Evolutionary conservation across 37 sponge, comb jelly and placozoan species (phyloP), one percentile per base, ranked within the genome.

Genomic region (Ianthella basta): DNA sequence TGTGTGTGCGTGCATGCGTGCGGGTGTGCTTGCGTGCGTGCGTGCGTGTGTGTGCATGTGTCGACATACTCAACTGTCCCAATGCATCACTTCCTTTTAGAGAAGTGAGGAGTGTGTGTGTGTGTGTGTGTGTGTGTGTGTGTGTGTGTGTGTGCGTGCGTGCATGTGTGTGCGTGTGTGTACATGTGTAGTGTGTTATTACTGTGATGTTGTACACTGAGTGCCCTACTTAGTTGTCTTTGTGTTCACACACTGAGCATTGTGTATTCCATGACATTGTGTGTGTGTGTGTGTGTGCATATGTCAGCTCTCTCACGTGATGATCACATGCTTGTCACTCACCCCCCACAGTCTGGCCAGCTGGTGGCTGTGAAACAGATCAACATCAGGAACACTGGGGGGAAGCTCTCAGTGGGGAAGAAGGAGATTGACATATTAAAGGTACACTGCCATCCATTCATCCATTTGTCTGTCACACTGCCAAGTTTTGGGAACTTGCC

Each of bases 381-480:
- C 21, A 44, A 82, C 27, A 40, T 93, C 39, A 89, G 89, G 90
- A 82, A 57, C 41, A 87, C 86, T 37, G 82, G 88, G 34, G 90
- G 86, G 32, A 91, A 84, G 44, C 87, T 91, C 20, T 87, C 95
- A 37, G 87, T 88, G 20, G 80, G 87, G 65, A 89, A 95, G 85
- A 91, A 91, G 82, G 95, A 95, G 39, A 95, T 95, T 69, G 55
- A 83, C 57, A 95, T 95, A n/a, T 82, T 95, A 40, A 95, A 91
- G 87, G 95, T 94, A 79, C 72, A 70, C 20, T 70, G 72, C n/a
- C n/a, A n/a, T n/a, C n/a, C n/a, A n/a, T n/a, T n/a, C n/a, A n/a
- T n/a, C n/a, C n/a, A n/a, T n/a, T 35, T 70, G 21, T 2, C 27
- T 61, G 63, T 10, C 50, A 44, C 50, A 44, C 50, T 44, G 50